Base-by-base conservation (phyloP, 2,113 vertebrate genomes). In the Sphaerodactylus townsendi region DNA sequence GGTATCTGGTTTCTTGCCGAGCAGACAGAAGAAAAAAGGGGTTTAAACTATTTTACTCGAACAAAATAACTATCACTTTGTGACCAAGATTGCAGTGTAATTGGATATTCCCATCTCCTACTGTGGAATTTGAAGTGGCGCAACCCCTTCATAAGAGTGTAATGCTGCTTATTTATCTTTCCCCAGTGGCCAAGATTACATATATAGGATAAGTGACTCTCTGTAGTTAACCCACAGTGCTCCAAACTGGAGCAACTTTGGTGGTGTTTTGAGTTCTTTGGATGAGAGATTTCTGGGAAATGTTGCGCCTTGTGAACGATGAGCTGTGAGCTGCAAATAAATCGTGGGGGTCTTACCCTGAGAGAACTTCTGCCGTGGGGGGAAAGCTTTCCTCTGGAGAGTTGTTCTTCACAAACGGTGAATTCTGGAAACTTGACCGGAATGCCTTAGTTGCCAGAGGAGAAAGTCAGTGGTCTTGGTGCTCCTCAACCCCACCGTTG, bases 71-170 rank as follows among this genome's bases (percentile, higher is more conserved):
- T 77, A 66, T 87, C 87, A 56, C 92, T 92, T 83, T 28, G 90
- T 92, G 92, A 92, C 89, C 0, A 1, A 64, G 93, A 87, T 86
- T 44, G 81, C 69, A 4, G 83, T 95, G 94, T 90, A 95, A 95
- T 85, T 10, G 19, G 94, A 95, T 89, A 59, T 90, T 87, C 78
- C 66, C 82, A 83, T 93, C 86, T 91, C 91, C 86, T 91, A 87
- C 85, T 2, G 81, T 72, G 84, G 75, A 2, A 44, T 85, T 94
- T 92, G 87, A 88, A 93, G 7, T 90, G 89, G 85, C 90, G 88
- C 89, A 92, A 91, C 94, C 59, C 92, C 90, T 89, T 94, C 94
- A 92, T 94, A 93, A 94, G 90, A 92, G 92, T 82, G 90, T 92
- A 91, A 88, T 88, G 86, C 81, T 83, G 72, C 21, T 35, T 93